These are phyloP conservation scores for Adelges cooleyi DNA, from an alignment of 1,140 invertebrate genomes.

Conservation along the genomic window DNA sequence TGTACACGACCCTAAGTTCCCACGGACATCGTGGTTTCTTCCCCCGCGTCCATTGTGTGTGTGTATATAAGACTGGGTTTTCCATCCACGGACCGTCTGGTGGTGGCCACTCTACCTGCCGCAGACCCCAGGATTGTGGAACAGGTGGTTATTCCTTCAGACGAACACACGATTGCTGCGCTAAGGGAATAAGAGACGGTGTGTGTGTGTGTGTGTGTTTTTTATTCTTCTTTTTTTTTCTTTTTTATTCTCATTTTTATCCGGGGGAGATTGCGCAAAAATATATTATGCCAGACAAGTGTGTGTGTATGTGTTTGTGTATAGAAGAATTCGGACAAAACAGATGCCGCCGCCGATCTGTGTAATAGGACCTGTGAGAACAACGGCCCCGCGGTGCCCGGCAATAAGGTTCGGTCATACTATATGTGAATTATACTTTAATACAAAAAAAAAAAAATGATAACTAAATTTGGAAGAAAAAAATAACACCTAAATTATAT, in stretches of 20 bases:
- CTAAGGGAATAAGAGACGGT: slow-evolving; percentile 20
- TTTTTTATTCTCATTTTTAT: background rate
- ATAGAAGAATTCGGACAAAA: slow-evolving; percentile 2
- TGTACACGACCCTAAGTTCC: slow-evolving; percentile 20
- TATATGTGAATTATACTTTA: no score
- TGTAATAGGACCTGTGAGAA: slow-evolving; percentile 28
- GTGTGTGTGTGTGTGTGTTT: background rate
- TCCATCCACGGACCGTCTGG: slow-evolving; percentile 23
- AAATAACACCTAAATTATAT: no score
- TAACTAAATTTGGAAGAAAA: no score
- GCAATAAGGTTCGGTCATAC: background rate
- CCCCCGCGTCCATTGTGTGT: slow-evolving; percentile 16
- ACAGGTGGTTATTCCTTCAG: slow-evolving; percentile 26
- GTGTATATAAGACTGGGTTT: background rate
- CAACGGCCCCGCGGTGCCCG: background rate
- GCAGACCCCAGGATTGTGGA: background rate
- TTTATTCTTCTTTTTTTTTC: background rate
- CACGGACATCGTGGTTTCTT: slow-evolving; percentile 18
- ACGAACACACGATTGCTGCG: background rate
- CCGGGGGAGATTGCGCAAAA: slow-evolving; percentile 26
- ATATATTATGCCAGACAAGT: slow-evolving; percentile 25
- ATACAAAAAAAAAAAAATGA: no score
- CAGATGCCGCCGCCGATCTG: slow-evolving; percentile 5
- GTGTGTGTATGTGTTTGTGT: background rate
- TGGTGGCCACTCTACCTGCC: background rate